Base-by-base conservation (phyloP, 2,113 vertebrate genomes). In the Corythoichthys haematopterus region DNA sequence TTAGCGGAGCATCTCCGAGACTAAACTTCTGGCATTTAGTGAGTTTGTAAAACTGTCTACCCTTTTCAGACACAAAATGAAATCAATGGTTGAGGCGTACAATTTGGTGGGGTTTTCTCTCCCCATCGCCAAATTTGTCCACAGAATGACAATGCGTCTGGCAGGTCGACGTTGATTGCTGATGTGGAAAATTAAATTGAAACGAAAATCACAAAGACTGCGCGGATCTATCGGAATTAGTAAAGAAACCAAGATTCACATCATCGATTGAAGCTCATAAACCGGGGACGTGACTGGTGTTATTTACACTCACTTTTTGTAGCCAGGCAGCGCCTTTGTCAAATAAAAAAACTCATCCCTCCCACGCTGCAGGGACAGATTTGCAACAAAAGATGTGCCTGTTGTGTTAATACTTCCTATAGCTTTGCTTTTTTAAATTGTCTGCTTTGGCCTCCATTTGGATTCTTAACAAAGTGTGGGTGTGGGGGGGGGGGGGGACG, bases 11-110 rank as follows among this genome's bases (percentile, higher is more conserved):
- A 50, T 62, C 55, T 66, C 57, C 52, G 14, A 60, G 70, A 71
- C 58, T 56, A 71, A 68, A 60, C 51, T 35, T 51, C 56, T 83
- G 83, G 85, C 77, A 83, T 80, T 79, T 72, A 60, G 46, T 69
- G 35, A 73, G 72, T 81, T 75, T 81, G 72, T 70, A 71, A 74
- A 69, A 64, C 62, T 14, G 71, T 65, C 56, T 69, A 66, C 60
- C 65, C 66, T 71, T 76, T 79, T 77, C 67, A 68, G 11, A 69
- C 15, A 59, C 13, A 3, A 51, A 20, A 43, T 59, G 61, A 74
- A 68, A 65, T 66, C 63, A 45, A 51, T 0, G 5, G 35, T 56
- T 69, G 69, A 60, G 1, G n/a, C 43, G 28, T 48, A 36, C 28
- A 64, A 47, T 68, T 71, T 61, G 33, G 48, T 47, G 65, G 68